Evolutionary conservation across 2,797 vertebrate genomes (phyloP), one percentile per base, ranked within the genome.

Genomic region (Crax fasciolata): DNA sequence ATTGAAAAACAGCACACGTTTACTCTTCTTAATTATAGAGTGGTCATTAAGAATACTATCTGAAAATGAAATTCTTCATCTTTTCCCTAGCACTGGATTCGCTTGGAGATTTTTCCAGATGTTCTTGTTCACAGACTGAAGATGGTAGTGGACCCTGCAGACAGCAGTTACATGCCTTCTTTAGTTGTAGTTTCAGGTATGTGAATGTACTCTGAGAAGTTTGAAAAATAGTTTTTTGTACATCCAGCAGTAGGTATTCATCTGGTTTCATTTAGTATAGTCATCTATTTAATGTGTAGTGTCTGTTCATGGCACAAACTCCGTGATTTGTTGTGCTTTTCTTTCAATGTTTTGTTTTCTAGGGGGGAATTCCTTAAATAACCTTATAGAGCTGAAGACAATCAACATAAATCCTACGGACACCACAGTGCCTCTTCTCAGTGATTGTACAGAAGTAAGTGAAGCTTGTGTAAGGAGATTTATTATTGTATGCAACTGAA

Each of bases 141-240:
- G 97, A 99, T 99, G 99, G 98, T 98, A 10, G 99, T 99, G 9
- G 99, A 99, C 92, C 99, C 99, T 25, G 99, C 99, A 7, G 99
- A 99, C 97, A 99, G 99, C 97, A 99, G 99, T 97, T 99, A 99
- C 97, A 99, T 99, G 99, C 99, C 99, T 6, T 99, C 99, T 8
- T 97, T 99, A 51, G 99, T 99, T 43, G 99, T 99, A 27, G 99
- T 99, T 68, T 99, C 99, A 96, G 99, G 99, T 99, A 97, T 57
- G 86, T 71, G 24, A 87, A 28, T 83, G 1, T 41, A 74, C 41
- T 87, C 13, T 46, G 17, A 32, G 41, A 85, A 85, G 39, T 52
- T 43, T 55, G 51, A 63, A 66, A 79, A 59, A 17, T 13, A 24
- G 27, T 28, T 13, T 52, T 63, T 52, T 20, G 6, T 71, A 4